Conservation (phyloP, 2,113 vertebrate species). For the Todiramphus chloris region DNA sequence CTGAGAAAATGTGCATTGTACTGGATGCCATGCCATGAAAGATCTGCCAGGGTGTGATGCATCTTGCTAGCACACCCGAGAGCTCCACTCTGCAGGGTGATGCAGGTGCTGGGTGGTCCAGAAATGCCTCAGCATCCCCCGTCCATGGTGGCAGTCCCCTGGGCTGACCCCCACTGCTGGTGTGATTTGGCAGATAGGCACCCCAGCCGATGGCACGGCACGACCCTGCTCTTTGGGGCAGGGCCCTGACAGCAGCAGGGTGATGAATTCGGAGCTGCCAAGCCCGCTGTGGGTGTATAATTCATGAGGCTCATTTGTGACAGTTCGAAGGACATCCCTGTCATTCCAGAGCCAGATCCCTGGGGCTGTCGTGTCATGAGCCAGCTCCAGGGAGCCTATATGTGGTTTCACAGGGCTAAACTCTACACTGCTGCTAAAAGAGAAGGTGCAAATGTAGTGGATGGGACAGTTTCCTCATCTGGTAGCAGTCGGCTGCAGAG, state of each 20-base stretch:
- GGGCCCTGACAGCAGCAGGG: background rate
- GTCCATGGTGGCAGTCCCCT: background rate
- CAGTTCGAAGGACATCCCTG: background rate
- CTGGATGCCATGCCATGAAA: background rate
- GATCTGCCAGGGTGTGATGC: background rate
- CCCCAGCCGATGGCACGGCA: background rate
- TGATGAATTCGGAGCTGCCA: background rate
- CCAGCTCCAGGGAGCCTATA: background rate
- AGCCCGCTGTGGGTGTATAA: background rate
- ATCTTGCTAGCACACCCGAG: background rate
- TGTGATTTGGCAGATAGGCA: background rate
- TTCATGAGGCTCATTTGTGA: background rate
- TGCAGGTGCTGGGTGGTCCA: background rate
- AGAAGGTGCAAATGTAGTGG: background rate
- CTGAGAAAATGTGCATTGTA: background rate
- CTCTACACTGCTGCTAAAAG: background rate
- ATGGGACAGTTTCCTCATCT: background rate
- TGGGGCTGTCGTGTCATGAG: background rate
- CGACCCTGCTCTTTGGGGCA: background rate
- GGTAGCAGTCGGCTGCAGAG: background rate
- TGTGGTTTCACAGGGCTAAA: background rate
- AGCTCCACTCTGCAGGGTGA: background rate
- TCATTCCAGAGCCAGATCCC: background rate
- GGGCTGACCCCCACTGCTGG: background rate
- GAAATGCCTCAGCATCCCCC: rapidly evolving